Base-by-base conservation (phyloP, 2,888 invertebrate genomes). In the Euproctis similis region DNA sequence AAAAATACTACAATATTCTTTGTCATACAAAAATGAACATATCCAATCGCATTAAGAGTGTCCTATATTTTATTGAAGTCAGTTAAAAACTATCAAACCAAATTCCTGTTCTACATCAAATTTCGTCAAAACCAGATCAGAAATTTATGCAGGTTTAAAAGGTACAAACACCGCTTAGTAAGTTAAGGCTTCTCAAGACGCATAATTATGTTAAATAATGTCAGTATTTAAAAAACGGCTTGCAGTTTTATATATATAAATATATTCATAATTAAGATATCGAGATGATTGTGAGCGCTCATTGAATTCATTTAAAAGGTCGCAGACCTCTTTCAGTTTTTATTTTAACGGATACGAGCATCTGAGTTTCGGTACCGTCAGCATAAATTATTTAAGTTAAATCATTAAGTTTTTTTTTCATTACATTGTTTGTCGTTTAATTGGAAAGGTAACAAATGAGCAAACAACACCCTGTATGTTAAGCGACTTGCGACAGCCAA, bases 311-410 rank as follows among this genome's bases (percentile, higher is more conserved):
- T 59, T 60, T 56, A 67, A 60, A 18, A 57, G 74, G 67, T 69
- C 70, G 59, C 51, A 39, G 61, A 66, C 65, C 70, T 61, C 59
- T 56, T 48, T 44, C 47, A 57, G 55, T 53, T 69, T 73, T 76
- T 76, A 67, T 76, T 80, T 74, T 63, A 62, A 58, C 63, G 62
- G 66, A 64, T 52, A 53, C 61, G 51, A 48, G 58, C 63, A 66
- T 67, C 67, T 69, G 64, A 60, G 60, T 62, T 62, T 59, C 24
- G 49, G 67, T 73, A 77, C 30, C 16, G 68, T 57, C 17, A 6
- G 48, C 53, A 64, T 8, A 8, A 19, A 19, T 8, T 2, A 4
- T 10, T 10, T 22, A 2, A 7, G 12, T 8, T 3, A 3, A 21
- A 23, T n/a, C 8, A 23, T 7, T 27, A 13, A 20, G 4, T 8